Percentiles rank a stretch among this genome's conserved stretches.
Evolutionary conservation across 2,888 invertebrate species (phyloP).

Genomic region (Polietes domitor): DNA sequence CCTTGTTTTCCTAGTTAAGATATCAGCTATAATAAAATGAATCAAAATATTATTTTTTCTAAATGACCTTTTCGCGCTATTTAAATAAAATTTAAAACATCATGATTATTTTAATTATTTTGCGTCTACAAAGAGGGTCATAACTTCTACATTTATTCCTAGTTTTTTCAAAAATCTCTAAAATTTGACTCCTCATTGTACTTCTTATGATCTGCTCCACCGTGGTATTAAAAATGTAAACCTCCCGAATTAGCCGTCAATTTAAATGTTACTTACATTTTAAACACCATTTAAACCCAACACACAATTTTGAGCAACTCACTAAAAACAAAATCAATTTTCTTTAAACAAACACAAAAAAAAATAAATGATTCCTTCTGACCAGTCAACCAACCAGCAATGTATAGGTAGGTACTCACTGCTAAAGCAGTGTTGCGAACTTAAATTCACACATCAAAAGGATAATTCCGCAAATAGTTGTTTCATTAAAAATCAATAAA

Average conservation of each 20-base stretch:
- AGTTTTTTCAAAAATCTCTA: too few species aligned
- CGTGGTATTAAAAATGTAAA: too few species aligned
- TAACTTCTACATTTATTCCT: too few species aligned
- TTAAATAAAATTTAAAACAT: too few species aligned
- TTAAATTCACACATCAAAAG: conserved; percentile 68
- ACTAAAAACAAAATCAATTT: not conserved
- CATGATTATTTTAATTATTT: too few species aligned
- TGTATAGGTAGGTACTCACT: not conserved
- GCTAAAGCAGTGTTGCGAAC: conserved; percentile 7
- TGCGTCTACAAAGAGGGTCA: too few species aligned
- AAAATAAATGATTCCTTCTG: not conserved
- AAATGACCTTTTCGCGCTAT: too few species aligned
- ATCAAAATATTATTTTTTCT: too few species aligned
- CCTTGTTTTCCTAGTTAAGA: too few species aligned
- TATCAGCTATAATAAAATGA: too few species aligned
- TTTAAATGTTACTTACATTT: conserved; percentile 10
- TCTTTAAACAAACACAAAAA: conserved; percentile 3
- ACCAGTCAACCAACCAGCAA: not conserved
- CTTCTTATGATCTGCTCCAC: too few species aligned
- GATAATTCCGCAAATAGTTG: conserved; percentile 71
- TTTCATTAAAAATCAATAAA: conserved; percentile 79
- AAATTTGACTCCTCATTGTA: too few species aligned
- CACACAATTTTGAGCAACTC: not conserved
- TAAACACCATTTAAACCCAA: not conserved
- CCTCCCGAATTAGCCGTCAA: not conserved